Conservation (phyloP, 2,888 invertebrate genomes). For the Ditylenchus weischeri region DNA sequence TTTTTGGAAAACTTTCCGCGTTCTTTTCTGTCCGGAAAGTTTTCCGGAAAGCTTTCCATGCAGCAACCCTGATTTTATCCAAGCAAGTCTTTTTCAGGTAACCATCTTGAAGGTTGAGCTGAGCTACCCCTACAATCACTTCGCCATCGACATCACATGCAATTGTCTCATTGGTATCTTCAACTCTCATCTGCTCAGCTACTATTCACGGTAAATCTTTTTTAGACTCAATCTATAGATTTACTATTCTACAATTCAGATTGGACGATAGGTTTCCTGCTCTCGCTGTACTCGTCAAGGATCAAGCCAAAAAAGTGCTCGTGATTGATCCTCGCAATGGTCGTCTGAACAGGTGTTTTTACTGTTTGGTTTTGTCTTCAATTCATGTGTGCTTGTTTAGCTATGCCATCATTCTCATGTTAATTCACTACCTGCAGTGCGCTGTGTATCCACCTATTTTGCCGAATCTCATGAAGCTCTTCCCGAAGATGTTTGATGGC, state of each 20-base stretch:
- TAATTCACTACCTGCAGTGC: conserved; percentile 54
- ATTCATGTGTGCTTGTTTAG: conserved; percentile 29
- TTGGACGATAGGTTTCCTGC: conserved; percentile 47
- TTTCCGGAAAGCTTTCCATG: no score
- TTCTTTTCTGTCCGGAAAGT: no score
- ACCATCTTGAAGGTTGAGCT: background rate
- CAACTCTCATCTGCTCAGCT: conserved; percentile 53
- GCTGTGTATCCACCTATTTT: conserved; percentile 48
- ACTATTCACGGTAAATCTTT: conserved; percentile 43
- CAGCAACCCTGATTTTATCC: no score
- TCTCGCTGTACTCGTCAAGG: conserved; percentile 48
- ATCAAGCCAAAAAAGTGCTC: conserved; percentile 44
- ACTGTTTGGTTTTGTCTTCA: background rate
- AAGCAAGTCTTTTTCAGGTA: background rate
- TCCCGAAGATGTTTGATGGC: conserved; percentile 33
- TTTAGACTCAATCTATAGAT: background rate
- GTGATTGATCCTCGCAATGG: conserved; percentile 30
- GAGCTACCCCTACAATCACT: conserved; percentile 24
- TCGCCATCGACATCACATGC: conserved; percentile 54
- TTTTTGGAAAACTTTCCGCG: no score
- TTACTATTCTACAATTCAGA: conserved; percentile 28
- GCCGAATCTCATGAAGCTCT: conserved; percentile 45
- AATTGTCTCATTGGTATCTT: conserved; percentile 55
- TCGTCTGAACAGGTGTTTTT: conserved; percentile 43
- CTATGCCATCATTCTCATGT: conserved; percentile 50